These are phyloP conservation scores for Gymnoscopelus braueri DNA, from an alignment of 2,797 vertebrate species.

Conservation along the genomic window DNA sequence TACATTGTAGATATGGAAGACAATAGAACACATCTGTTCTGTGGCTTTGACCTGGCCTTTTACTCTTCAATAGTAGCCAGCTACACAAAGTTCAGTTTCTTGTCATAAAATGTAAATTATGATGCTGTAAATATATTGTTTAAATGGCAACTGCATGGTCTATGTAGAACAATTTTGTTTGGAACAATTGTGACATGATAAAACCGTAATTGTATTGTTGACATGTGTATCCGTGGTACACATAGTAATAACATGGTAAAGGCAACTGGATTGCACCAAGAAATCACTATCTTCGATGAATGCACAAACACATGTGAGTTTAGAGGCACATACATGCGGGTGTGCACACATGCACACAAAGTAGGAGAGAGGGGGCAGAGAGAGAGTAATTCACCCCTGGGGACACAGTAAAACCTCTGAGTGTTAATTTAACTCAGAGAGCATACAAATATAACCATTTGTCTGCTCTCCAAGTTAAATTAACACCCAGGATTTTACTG, in stretches of 20 bases:
- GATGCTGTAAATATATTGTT: slow-evolving; percentile 15
- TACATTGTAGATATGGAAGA: not conserved
- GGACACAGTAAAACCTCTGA: too few relatives aligned
- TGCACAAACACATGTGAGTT: not conserved
- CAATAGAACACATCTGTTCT: slow-evolving; percentile 4
- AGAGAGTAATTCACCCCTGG: slow-evolving; percentile 13
- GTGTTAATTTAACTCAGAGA: too few relatives aligned
- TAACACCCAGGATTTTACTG: slow-evolving; percentile 17
- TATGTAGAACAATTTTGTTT: slow-evolving; percentile 13
- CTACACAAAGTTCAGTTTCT: not conserved
- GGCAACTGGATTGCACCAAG: slow-evolving; percentile 47
- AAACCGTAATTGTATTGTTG: slow-evolving; percentile 20
- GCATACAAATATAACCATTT: too few relatives aligned
- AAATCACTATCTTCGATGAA: too few relatives aligned
- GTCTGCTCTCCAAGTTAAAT: not conserved
- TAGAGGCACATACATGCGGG: not conserved
- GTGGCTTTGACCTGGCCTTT: not conserved
- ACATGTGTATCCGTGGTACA: slow-evolving; percentile 13
- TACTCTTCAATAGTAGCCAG: too few relatives aligned
- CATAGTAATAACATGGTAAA: slow-evolving; percentile 49
- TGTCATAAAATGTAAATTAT: not conserved
- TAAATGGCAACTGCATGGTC: slow-evolving; percentile 16
- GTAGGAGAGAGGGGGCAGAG: not conserved
- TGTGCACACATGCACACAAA: slow-evolving; percentile 12
- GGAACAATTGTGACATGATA: slow-evolving; percentile 28